Percentiles rank a stretch among this genome's conserved stretches.
Conservation (phyloP, 2,797 vertebrate genomes). For the Eutrigla gurnardus region DNA sequence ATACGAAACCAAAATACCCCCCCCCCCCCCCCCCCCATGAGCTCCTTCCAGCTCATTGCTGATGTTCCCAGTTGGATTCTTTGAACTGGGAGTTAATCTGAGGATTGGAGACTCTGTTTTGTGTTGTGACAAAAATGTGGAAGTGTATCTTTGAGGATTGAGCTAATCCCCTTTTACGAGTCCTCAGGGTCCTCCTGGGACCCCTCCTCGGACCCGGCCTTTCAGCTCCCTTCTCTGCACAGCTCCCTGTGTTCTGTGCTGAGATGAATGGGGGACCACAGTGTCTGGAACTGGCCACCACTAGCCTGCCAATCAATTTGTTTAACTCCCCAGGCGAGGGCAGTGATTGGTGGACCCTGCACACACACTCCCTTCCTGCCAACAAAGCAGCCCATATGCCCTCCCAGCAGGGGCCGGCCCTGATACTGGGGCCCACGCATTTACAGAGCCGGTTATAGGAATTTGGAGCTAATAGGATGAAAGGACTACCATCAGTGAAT, state of each 20-base stretch:
- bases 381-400: slow-evolving; percentile 86
- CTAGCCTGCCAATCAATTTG: slow-evolving; percentile 86
- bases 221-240: slow-evolving; percentile 51
- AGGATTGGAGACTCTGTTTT: slow-evolving; percentile 12
- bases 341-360: slow-evolving; percentile 80
- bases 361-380: slow-evolving; percentile 75
- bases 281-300: slow-evolving; percentile 72
- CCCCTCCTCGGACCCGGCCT: slow-evolving; percentile 7
- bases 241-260: slow-evolving; percentile 49
- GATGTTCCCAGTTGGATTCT: slow-evolving; percentile 4
- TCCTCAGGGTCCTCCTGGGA: slow-evolving; percentile 8
- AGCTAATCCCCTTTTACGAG: slow-evolving; percentile 24
- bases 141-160: slow-evolving; percentile 42
- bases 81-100: not conserved
- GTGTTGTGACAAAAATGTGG: slow-evolving; percentile 30
- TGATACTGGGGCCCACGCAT: slow-evolving; percentile 77
- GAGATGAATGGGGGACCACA: slow-evolving; percentile 69
- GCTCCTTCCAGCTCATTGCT: not conserved
- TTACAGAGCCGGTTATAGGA: slow-evolving; percentile 81
- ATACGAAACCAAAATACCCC: too few relatives aligned
- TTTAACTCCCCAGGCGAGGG: slow-evolving; percentile 84
- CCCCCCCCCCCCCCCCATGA: too few relatives aligned
- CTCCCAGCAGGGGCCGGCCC: slow-evolving; percentile 77
- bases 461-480: slow-evolving; percentile 81
- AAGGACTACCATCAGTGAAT: slow-evolving; percentile 78